Percentiles rank a stretch among this genome's conserved stretches.
phyloP scores from a whole-genome alignment of 2,797 vertebrate genomes.

The Molossus molossus region DNA sequence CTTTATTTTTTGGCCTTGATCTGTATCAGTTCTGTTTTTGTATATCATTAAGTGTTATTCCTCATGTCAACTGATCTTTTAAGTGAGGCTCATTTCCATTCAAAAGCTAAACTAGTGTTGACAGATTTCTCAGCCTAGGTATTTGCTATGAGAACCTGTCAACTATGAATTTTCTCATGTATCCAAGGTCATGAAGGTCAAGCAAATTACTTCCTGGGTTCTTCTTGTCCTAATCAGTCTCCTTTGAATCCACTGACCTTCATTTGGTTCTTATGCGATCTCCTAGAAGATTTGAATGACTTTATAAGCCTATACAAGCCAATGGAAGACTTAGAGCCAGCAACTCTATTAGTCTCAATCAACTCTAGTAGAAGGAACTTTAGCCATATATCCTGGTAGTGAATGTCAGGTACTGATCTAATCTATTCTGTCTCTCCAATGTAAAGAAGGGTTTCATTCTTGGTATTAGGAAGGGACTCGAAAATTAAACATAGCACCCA shows the following conservation, averaged over 20 bases:
- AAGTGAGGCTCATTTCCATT: constrained; percentile 50
- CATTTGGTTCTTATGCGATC: background rate
- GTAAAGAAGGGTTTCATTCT: background rate
- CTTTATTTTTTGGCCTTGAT: background rate
- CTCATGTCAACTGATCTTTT: constrained; percentile 33
- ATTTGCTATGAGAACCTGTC: background rate
- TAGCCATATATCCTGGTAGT: background rate
- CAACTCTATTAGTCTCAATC: background rate
- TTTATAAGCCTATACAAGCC: background rate
- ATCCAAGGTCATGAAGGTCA: background rate
- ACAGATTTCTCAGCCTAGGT: background rate
- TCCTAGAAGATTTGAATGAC: background rate
- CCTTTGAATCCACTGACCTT: background rate
- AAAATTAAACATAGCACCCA: background rate
- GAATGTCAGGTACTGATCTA: background rate
- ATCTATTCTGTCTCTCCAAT: background rate
- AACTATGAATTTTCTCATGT: constrained; percentile 4
- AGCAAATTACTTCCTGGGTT: background rate
- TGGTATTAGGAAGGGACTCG: background rate
- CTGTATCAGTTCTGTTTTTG: background rate
- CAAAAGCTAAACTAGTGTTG: constrained; percentile 23
- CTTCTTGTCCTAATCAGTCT: background rate
- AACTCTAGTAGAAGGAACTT: background rate
- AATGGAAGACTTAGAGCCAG: background rate
- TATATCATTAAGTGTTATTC: background rate